A percentile compares a stretch with the other conserved stretches of the same genome.
These are phyloP conservation scores for Cephus rjabovi DNA, from an alignment of 2,888 invertebrate genomes.

Conservation along the genomic window DNA sequence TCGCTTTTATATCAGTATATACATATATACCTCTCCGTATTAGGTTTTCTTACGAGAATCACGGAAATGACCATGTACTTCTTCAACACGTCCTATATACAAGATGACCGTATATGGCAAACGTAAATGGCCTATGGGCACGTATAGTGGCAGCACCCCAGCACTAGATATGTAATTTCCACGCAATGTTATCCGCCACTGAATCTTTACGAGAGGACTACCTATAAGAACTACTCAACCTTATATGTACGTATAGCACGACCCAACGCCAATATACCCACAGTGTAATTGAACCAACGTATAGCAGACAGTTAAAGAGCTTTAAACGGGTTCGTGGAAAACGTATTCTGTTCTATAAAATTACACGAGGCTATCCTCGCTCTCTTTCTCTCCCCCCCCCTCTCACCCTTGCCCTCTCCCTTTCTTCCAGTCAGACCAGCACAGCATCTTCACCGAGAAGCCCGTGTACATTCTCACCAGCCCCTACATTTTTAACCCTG, in stretches of 20 bases:
- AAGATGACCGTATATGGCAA: background rate
- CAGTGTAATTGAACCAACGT: conserved; percentile 45
- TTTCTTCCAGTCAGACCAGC: background rate
- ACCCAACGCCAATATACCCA: conserved; percentile 16
- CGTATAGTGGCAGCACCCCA: background rate
- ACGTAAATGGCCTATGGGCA: background rate
- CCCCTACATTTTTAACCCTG: background rate
- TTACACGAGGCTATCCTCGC: conserved; percentile 36
- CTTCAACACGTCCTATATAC: background rate
- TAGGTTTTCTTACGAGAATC: background rate
- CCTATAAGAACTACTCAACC: conserved; percentile 17
- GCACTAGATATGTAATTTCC: conserved; percentile 31
- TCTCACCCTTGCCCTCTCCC: background rate
- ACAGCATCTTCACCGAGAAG: background rate
- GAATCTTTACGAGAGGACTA: conserved; percentile 34
- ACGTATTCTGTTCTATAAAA: conserved; percentile 52
- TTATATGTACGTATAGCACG: conserved; percentile 8
- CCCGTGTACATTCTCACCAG: background rate
- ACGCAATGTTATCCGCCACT: conserved; percentile 26
- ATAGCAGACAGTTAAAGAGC: conserved; percentile 41
- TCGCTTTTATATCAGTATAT: background rate
- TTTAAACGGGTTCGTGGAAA: conserved; percentile 56
- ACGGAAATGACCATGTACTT: background rate
- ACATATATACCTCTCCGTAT: too few species aligned
- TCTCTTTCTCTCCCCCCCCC: background rate